These are phyloP conservation scores for Invenusta paracnida DNA, from an alignment of 2,888 invertebrate genomes.

Conservation along the genomic window DNA sequence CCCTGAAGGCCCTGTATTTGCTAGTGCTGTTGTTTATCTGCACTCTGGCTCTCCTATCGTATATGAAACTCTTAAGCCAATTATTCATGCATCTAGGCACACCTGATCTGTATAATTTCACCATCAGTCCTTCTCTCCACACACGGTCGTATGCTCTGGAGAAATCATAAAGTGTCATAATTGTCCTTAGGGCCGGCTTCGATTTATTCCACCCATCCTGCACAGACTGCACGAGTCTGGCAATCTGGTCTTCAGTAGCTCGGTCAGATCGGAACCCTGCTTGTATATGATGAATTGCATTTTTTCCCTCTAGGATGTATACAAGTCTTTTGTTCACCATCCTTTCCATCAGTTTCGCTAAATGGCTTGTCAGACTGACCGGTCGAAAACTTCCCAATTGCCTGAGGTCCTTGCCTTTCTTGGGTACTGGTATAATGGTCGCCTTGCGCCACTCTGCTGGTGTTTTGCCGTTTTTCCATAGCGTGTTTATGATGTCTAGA, in stretches of 20 bases:
- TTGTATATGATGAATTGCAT: background rate
- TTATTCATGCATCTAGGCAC: background rate
- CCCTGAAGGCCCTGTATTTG: background rate
- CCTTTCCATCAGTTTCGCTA: background rate
- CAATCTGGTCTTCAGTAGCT: background rate
- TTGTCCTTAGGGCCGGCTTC: background rate
- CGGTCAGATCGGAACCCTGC: background rate
- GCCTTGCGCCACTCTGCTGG: background rate
- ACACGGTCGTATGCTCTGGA: background rate
- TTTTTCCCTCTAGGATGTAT: background rate
- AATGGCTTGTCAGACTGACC: conserved; percentile 6
- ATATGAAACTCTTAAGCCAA: background rate
- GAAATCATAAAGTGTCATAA: background rate
- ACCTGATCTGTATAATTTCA: conserved; percentile 5
- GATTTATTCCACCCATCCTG: background rate
- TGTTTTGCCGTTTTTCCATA: background rate
- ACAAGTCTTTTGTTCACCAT: background rate
- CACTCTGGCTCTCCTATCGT: background rate
- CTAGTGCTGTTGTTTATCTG: background rate
- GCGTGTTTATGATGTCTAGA: background rate
- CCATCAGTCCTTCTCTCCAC: background rate
- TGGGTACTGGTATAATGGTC: background rate
- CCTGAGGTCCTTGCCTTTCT: conserved; percentile 1
- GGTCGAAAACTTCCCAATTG: background rate
- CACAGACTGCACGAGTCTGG: background rate